Base-by-base conservation (phyloP, 2,888 invertebrate species). In the Cyclophora punctaria region DNA sequence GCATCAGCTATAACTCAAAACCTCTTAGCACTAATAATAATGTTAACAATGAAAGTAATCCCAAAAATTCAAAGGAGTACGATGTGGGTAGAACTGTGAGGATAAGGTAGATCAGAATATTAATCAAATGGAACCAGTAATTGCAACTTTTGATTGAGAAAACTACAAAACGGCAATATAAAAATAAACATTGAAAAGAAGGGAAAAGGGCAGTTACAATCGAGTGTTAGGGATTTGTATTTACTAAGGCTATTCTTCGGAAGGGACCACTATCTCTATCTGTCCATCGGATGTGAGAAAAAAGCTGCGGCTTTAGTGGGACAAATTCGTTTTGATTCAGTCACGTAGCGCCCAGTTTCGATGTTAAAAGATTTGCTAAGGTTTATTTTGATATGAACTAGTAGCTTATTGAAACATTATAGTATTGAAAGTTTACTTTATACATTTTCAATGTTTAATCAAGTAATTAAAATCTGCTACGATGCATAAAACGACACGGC, bases 251-350 rank as follows among this genome's bases (percentile, higher is more conserved):
- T 69, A 77, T 82, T 77, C 76, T 73, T 74, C 71, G 69, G 69
- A 77, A 83, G 79, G 81, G 79, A 73, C 83, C 71, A 69, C 81
- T 84, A 83, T 85, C 84, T 83, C 73, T 78, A 80, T 80, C 78
- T 80, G 75, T 75, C 80, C 78, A 82, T 83, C 83, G 80, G 74
- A 79, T 79, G 81, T 77, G 79, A 71, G 80, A 80, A 82, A 80
- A 78, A 81, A 76, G 75, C 78, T 74, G 74, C 69, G 82, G 85
- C 78, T 86, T 85, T 83, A 78, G 75, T 69, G 71, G 77, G 82
- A 88, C 83, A 84, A 86, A 88, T 85, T 78, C 84, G 78, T 77
- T 82, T 75, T 78, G 79, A 83, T 80, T 86, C 80, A 78, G 85
- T 88, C 88, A 83, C 84, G 83, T 84, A 76, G 71, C 68, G 70